phyloP scores from a whole-genome alignment of 2,888 invertebrate genomes.

The Dolichomitus sp. region DNA sequence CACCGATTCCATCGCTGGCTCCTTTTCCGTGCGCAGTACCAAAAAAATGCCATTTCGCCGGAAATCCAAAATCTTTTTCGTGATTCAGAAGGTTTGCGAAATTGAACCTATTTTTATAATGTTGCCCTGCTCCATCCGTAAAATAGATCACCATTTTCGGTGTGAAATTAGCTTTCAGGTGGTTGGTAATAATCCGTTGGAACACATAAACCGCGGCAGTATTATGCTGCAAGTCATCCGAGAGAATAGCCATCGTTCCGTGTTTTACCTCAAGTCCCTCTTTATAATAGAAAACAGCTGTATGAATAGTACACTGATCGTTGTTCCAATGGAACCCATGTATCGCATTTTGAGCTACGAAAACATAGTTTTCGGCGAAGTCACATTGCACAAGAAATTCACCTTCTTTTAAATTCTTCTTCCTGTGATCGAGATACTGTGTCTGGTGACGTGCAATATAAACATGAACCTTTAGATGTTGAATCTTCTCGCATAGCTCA shows the following conservation, averaged over 20 bases:
- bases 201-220: slow-evolving; percentile 29
- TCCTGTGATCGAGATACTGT: slow-evolving; percentile 15
- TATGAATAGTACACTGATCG: slow-evolving; percentile 9
- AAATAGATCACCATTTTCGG: slow-evolving; percentile 42
- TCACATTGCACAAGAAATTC: slow-evolving; percentile 23
- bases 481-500: slow-evolving; percentile 26
- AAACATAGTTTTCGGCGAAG: slow-evolving; percentile 30
- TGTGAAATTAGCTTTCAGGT: slow-evolving; percentile 32
- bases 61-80: slow-evolving; percentile 45
- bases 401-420: slow-evolving; percentile 32
- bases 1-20: slow-evolving; percentile 73
- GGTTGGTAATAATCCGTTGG: slow-evolving; percentile 24
- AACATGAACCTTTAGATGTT: slow-evolving; percentile 34
- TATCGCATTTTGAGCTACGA: slow-evolving; percentile 21
- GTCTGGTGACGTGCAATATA: slow-evolving; percentile 37
- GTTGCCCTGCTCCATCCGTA: slow-evolving; percentile 49
- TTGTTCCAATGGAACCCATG: slow-evolving; percentile 39
- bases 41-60: slow-evolving; percentile 74
- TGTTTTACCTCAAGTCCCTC: slow-evolving; percentile 4
- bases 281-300: slow-evolving; percentile 57
- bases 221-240: slow-evolving; percentile 35
- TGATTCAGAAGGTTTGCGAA: slow-evolving; percentile 50
- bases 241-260: slow-evolving; percentile 32
- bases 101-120: slow-evolving; percentile 53
- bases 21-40: slow-evolving; percentile 73